Evolutionary conservation across 2,888 invertebrate species (phyloP), one percentile per base, ranked within the genome.

Genomic region (Drosophila colorata): DNA sequence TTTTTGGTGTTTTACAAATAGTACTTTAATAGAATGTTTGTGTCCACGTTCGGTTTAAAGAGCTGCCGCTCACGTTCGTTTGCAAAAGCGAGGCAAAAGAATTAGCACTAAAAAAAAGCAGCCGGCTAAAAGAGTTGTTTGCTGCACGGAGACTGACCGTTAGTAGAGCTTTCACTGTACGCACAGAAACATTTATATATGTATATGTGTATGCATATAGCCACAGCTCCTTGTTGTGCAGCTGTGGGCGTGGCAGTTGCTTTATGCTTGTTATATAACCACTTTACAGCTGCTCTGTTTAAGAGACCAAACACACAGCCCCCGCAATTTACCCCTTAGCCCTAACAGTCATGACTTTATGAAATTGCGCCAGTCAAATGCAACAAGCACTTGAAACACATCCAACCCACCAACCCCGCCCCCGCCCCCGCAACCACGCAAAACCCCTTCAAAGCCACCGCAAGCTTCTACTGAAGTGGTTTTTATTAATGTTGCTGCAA

Each of bases 301-400:
- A 57, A 40, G 58, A 61, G 55, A 35, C 18, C 18, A 20, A 5
- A 23, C 25, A 23, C 38, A 13, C 31, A 8, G n/a, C 18, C 16
- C 18, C 20, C 23, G 11, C 23, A 28, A 28, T 28, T 28, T 9
- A 0, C 18, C 40, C 31, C n/a, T 28, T 28, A 28, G 28, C 13
- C 28, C 23, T 20, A 14, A 7, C 13, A 46, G 52, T 18, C 16
- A 38, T 46, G 31, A 44, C 55, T 47, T 44, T 41, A 57, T 56
- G 41, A 57, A 73, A 73, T 37, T 73, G 53, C 58, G 28, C 53
- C 46, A 18, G 67, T 57, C 68, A 64, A 75, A 75, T 75, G 79
- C 79, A 75, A 78, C 78, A 75, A 74, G 78, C 78, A 68, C 68
- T 67, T 71, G 55, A 31, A 23, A 14, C 44, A 48, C 44, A 28